Conservation (phyloP, 2,113 vertebrate species). For the Anarrhichthys ocellatus region DNA sequence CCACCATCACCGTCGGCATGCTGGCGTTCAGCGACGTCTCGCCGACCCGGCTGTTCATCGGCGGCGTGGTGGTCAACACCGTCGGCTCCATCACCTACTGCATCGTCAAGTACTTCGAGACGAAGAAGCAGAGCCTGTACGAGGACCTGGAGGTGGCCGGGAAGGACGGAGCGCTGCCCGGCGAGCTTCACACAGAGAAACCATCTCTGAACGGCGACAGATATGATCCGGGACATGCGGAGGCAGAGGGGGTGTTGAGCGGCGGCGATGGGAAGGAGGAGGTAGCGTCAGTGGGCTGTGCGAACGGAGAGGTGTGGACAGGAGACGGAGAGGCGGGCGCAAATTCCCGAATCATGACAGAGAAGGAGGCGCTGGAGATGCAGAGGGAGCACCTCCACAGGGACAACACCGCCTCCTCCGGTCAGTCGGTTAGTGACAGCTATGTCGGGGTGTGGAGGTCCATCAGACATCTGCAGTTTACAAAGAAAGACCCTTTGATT, state of each 20-base stretch:
- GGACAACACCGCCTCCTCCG: conserved; percentile 51
- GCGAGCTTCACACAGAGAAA: conserved; percentile 66
- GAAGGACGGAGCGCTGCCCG: conserved; percentile 74
- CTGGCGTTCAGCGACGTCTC: conserved; percentile 94
- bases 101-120: conserved; percentile 92
- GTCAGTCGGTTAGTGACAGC: conserved; percentile 84
- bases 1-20: conserved; percentile 98
- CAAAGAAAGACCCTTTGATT: conserved; percentile 92
- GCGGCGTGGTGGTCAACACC: conserved; percentile 95
- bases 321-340: conserved; percentile 26
- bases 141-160: conserved; percentile 92
- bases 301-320: conserved; percentile 58
- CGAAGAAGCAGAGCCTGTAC: conserved; percentile 89
- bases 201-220: conserved; percentile 1
- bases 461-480: conserved; percentile 88
- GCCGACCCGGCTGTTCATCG: conserved; percentile 93
- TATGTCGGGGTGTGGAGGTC: conserved; percentile 92
- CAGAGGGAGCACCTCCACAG: conserved; percentile 69
- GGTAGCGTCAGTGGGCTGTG: neutral
- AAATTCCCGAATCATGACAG: conserved; percentile 53
- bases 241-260: neutral
- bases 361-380: conserved; percentile 75
- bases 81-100: conserved; percentile 96
- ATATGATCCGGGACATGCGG: neutral
- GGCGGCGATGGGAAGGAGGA: neutral